Base-by-base conservation (phyloP, 2,113 vertebrate genomes). In the Chloropsis hardwickii region DNA sequence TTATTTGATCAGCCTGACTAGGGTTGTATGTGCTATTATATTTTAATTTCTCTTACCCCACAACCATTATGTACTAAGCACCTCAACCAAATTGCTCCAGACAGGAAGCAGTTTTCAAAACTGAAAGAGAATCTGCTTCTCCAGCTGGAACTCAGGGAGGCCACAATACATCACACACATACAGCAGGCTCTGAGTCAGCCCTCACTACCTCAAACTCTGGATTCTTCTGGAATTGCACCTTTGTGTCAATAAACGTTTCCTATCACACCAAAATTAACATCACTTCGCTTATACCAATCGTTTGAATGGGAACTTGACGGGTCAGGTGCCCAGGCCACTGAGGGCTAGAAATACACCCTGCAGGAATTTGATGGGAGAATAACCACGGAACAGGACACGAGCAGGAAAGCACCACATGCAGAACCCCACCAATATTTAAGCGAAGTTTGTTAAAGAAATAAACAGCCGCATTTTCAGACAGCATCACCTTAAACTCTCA, bases 81-180 rank as follows among this genome's bases (percentile, higher is more conserved):
- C 27, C 78, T 65, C 28, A 28, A 31, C 27, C 3, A 4, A 48
- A 64, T 66, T 69, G 66, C 71, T 66, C 66, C 85, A 77, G 35
- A 53, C 64, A 92, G 92, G 95, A 95, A 97, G 53, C 35, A 73
- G 64, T 37, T 73, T 39, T 39, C 47, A 74, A 56, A 86, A 67
- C 80, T 58, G 70, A 81, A 93, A 96, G 95, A 86, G 93, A 90
- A 96, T 93, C 84, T 87, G 4, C 37, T 85, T 28, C 56, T 74
- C 13, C 58, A 73, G 87, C 8, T 44, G 60, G 71, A 77, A 88
- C 50, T 44, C 39, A 44, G 56, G 48, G 48, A 66, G 73, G 65
- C 74, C 64, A 45, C 2, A 0, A 40, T 29, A 23, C 76, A 82
- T 14, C 76, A 29, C 7, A 58, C 4, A 67, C 18, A 6, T 11